Conservation (phyloP, 2,888 invertebrate species). For the Notocelia uddmanniana region DNA sequence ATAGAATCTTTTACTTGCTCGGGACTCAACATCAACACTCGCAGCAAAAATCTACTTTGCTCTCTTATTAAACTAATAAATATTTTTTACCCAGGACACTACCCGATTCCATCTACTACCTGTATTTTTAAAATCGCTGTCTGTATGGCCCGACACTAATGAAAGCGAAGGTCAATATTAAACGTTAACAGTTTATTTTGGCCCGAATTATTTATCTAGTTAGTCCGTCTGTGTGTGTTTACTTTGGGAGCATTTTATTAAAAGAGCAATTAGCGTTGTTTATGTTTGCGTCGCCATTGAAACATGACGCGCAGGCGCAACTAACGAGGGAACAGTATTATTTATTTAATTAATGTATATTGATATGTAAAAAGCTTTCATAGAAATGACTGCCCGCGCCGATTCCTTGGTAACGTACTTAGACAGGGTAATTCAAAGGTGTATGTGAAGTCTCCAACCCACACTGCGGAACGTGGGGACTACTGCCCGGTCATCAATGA, state of each 20-base stretch:
- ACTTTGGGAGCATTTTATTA: slow-evolving; percentile 41
- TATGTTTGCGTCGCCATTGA: slow-evolving; percentile 30
- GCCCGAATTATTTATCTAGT: slow-evolving; percentile 45
- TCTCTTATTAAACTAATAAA: too few species aligned
- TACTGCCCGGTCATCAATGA: too few species aligned
- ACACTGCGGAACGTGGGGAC: too few species aligned
- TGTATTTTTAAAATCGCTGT: not conserved
- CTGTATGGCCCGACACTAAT: slow-evolving; percentile 43
- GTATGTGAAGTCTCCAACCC: too few species aligned
- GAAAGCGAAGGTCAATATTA: slow-evolving; percentile 47
- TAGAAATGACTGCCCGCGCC: too few species aligned
- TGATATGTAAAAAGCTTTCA: not conserved
- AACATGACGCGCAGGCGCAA: slow-evolving; percentile 2
- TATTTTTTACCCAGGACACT: too few species aligned
- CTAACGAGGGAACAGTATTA: not conserved
- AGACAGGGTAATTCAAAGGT: too few species aligned
- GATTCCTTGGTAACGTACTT: too few species aligned
- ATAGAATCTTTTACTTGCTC: too few species aligned
- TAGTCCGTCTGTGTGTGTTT: slow-evolving; percentile 33
- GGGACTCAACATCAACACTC: too few species aligned
- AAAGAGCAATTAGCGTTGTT: slow-evolving; percentile 43
- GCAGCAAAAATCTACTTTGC: too few species aligned
- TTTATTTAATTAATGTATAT: slow-evolving; percentile 20
- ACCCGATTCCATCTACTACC: too few species aligned
- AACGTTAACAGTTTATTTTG: slow-evolving; percentile 49